A percentile compares a stretch with the other conserved stretches of the same genome.
These are phyloP conservation scores for Oostethus manadensis DNA, from an alignment of 2,113 vertebrate genomes.

Conservation along the genomic window DNA sequence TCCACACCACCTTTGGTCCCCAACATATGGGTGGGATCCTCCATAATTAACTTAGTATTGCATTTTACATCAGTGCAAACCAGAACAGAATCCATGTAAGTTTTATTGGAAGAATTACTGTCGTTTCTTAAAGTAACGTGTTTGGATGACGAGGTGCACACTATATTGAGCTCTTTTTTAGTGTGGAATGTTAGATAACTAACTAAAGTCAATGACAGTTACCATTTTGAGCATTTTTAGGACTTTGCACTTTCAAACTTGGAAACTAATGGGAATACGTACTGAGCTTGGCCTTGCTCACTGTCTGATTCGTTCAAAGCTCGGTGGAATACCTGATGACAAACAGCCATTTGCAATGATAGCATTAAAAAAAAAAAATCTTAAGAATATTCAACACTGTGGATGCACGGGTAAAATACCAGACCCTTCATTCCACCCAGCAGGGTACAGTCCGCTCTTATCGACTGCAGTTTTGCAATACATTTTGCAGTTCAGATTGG, in stretches of 20 bases:
- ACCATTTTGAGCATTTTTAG: too few species aligned
- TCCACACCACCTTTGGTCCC: conserved; percentile 39
- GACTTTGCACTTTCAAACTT: neutral
- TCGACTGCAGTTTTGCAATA: too few species aligned
- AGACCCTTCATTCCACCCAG: too few species aligned
- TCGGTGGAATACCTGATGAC: too few species aligned
- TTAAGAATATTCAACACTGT: too few species aligned
- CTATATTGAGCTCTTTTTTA: conserved; percentile 31
- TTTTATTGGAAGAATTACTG: conserved; percentile 52
- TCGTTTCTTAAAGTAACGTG: conserved; percentile 23
- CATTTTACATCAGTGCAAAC: conserved; percentile 63
- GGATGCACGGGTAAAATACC: too few species aligned
- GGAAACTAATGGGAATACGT: neutral
- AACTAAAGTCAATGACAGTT: conserved; percentile 8
- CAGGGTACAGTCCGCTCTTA: too few species aligned
- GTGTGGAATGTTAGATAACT: conserved; percentile 45
- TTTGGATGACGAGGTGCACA: conserved; percentile 21
- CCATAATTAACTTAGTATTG: conserved; percentile 61
- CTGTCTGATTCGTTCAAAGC: too few species aligned
- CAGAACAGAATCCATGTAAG: conserved; percentile 53
- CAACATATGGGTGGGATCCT: conserved; percentile 27
- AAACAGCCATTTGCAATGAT: too few species aligned
- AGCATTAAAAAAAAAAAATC: too few species aligned
- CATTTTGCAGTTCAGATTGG: too few species aligned
- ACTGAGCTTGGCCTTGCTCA: too few species aligned